Percentiles rank a stretch among this genome's conserved stretches.
phyloP scores from a whole-genome alignment of 1,140 invertebrate species.

The Pemphigus obesinymphae region DNA sequence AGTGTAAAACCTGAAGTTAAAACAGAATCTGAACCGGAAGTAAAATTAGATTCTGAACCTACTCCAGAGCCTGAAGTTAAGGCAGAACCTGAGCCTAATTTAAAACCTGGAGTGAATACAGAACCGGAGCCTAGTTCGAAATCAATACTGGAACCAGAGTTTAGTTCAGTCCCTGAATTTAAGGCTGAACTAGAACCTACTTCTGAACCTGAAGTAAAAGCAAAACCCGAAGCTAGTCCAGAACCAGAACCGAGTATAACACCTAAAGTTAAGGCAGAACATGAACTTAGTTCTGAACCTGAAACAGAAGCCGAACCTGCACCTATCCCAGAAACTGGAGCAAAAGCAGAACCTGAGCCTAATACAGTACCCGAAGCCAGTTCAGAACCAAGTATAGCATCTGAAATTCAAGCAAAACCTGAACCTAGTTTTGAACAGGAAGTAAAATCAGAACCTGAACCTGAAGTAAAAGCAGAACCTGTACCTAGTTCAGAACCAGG shows the following conservation, averaged over 20 bases:
- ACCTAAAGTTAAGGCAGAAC: slow-evolving; percentile 46
- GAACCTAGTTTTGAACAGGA: slow-evolving; percentile 48
- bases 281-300: slow-evolving; percentile 48
- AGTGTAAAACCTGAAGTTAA: slow-evolving; percentile 44
- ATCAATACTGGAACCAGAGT: slow-evolving; percentile 47
- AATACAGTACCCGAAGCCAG: slow-evolving; percentile 49
- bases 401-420: slow-evolving; percentile 47
- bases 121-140: slow-evolving; percentile 48
- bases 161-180: slow-evolving; percentile 48
- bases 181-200: slow-evolving; percentile 47
- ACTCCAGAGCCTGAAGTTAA: slow-evolving; percentile 44
- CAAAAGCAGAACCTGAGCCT: slow-evolving; percentile 19
- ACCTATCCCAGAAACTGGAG: slow-evolving; percentile 43
- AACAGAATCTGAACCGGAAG: slow-evolving; percentile 44
- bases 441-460: slow-evolving; percentile 49
- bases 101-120: slow-evolving; percentile 48
- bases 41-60: slow-evolving; percentile 45
- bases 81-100: slow-evolving; percentile 48
- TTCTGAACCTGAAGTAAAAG: slow-evolving; percentile 46
- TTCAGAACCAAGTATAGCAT: slow-evolving; percentile 45
- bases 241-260: slow-evolving; percentile 49
- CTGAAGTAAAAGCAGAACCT: slow-evolving; percentile 45
- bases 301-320: slow-evolving; percentile 49
- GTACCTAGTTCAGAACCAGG: slow-evolving; percentile 42
- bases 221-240: slow-evolving; percentile 48